Evolutionary conservation across 2,113 vertebrate species (phyloP), one percentile per base, ranked within the genome.

Genomic region (Butorides virescens): DNA sequence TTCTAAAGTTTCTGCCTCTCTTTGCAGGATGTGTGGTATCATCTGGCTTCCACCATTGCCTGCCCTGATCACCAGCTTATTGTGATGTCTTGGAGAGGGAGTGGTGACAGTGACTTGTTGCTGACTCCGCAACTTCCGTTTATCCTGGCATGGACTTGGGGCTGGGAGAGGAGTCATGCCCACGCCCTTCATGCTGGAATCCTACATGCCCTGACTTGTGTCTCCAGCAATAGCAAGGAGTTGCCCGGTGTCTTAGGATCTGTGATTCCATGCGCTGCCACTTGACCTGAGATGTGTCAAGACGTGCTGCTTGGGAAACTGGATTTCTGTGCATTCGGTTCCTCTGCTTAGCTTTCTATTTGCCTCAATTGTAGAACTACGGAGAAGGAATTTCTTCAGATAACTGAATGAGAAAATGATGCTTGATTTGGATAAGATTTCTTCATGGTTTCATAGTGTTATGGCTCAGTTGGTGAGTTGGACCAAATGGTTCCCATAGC

Each of bases 1-100:
- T 67, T 88, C 79, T 96, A 67, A 94, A 80, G 50, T 93, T 95
- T 91, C 80, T 46, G 39, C 49, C 67, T 63, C 26, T 83, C 47
- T 80, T 86, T 90, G 55, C 72, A 88, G 88, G 76, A 59, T 66
- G 82, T 4, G 20, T 68, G 73, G 26, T 93, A 44, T 39, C 61
- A 68, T 82, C 59, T 86, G 71, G 23, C 66, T 94, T 78, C 66
- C 84, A 42, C 29, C 4, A 6, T 36, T 70, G 80, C 62, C 70
- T 2, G 3, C 86, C 30, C 77, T 84, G 13, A 77, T 86, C 65
- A 81, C 65, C 19, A 61, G 39, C 89, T 84, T 77, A 76, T 72
- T 58, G 19, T 68, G 83, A 67, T 87, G 44, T 75, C 49, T 82
- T 93, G 65, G 83, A 79, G 50, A 83, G 34, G 29, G 74, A 88